Percentiles rank a stretch among this genome's conserved stretches.
These are phyloP conservation scores for Dichetophora obliterata DNA, from an alignment of 2,888 invertebrate species.

Conservation along the genomic window DNA sequence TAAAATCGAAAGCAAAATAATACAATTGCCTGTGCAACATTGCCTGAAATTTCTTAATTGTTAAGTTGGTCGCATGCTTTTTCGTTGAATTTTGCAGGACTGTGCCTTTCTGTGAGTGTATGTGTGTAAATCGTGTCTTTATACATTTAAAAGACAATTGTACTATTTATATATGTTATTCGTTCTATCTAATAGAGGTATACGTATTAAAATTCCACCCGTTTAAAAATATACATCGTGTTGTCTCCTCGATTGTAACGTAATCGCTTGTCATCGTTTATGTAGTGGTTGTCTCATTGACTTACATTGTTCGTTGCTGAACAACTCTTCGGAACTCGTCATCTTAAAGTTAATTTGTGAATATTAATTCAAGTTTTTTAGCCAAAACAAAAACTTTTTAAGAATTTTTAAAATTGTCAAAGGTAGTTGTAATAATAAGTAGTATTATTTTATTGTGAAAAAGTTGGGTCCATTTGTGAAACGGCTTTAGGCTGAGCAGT, in stretches of 20 bases:
- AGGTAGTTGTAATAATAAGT: not conserved
- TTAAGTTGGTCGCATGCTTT: too few relatives aligned
- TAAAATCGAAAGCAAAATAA: too few relatives aligned
- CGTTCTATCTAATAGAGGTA: too few relatives aligned
- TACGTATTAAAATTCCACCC: too few relatives aligned
- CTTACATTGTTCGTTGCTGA: conserved; percentile 21
- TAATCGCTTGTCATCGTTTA: conserved; percentile 7
- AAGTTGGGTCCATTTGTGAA: not conserved
- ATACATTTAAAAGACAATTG: too few relatives aligned
- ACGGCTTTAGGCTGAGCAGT: not conserved
- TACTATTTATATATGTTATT: too few relatives aligned
- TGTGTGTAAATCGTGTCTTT: too few relatives aligned
- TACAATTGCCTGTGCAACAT: too few relatives aligned
- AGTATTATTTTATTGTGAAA: not conserved
- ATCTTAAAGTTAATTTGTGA: not conserved
- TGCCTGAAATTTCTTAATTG: too few relatives aligned
- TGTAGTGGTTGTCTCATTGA: conserved; percentile 14
- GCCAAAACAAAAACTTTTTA: too few relatives aligned
- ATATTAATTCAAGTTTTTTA: not conserved
- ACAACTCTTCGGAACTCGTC: not conserved
- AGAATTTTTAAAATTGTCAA: not conserved
- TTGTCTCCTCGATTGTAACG: not conserved
- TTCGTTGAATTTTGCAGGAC: too few relatives aligned
- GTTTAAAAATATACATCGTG: not conserved
- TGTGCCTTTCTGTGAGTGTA: too few relatives aligned